phyloP scores from a whole-genome alignment of 2,888 invertebrate species.

The Polia nebulosa region DNA sequence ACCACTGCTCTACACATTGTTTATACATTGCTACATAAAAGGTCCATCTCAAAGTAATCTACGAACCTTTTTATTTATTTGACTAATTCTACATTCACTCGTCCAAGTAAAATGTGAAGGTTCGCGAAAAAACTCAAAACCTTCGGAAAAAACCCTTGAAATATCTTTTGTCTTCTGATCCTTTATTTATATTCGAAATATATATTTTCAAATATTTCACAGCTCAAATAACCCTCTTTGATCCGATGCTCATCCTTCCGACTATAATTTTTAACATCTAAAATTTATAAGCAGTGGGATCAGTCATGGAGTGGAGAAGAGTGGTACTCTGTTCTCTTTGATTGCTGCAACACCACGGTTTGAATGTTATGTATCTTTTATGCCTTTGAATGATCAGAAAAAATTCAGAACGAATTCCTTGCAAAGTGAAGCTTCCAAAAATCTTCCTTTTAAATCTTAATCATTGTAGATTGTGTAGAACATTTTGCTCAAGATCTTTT shows the following conservation, averaged over 20 bases:
- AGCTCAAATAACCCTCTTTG: conserved; percentile 42
- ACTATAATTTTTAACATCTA: conserved; percentile 41
- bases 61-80: neutral
- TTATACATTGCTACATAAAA: neutral
- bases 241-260: conserved; percentile 37
- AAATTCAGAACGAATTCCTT: conserved; percentile 16
- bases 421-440: conserved; percentile 8
- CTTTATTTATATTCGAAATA: conserved; percentile 26
- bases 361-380: conserved; percentile 26
- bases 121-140: conserved; percentile 7
- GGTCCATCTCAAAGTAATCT: neutral
- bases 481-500: no score
- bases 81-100: conserved; percentile 4
- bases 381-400: conserved; percentile 15
- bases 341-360: conserved; percentile 15
- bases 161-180: conserved; percentile 31
- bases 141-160: conserved; percentile 11
- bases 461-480: no score
- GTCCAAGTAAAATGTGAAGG: conserved; percentile 8
- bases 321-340: conserved; percentile 39
- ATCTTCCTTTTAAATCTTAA: conserved; percentile 1
- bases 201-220: conserved; percentile 39
- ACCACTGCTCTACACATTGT: no score
- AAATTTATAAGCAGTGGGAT: conserved; percentile 30
- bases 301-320: conserved; percentile 24